Evolutionary conservation across 2,888 invertebrate genomes (phyloP).

Genomic region (Agrochola litura): DNA sequence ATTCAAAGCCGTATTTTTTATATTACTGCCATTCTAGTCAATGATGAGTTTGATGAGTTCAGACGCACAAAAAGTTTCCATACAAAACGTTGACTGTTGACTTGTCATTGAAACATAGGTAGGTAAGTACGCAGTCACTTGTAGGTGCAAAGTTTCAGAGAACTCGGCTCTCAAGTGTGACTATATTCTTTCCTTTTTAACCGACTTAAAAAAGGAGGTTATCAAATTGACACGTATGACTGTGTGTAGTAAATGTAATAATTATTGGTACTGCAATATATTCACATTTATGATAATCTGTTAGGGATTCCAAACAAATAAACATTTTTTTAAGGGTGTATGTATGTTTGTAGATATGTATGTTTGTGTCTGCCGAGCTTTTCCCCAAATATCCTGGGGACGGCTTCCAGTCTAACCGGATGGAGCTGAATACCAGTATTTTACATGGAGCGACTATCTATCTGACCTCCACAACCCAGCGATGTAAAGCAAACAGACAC

Average conservation of each 20-base stretch:
- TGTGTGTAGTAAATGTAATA: too few species aligned
- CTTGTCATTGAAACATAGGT: neutral
- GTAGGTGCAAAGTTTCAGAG: neutral
- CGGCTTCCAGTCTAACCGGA: neutral
- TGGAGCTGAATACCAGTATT: neutral
- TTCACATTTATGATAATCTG: too few species aligned
- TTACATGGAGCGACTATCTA: neutral
- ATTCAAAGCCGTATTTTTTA: conserved; percentile 13
- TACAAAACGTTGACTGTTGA: conserved; percentile 1
- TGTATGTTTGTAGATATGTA: too few species aligned
- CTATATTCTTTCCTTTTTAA: neutral
- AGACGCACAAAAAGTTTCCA: conserved; percentile 29
- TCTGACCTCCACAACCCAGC: neutral
- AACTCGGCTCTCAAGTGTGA: neutral
- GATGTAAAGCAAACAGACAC: neutral
- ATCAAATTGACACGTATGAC: too few species aligned
- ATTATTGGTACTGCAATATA: too few species aligned
- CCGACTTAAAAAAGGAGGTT: too few species aligned
- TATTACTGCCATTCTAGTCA: neutral
- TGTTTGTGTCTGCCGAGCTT: too few species aligned
- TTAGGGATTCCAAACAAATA: too few species aligned
- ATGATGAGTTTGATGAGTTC: conserved; percentile 17
- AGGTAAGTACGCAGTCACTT: neutral
- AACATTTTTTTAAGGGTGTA: too few species aligned
- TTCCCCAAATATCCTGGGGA: neutral